phyloP scores from a whole-genome alignment of 2,888 invertebrate species.

The Herminia tarsipennalis region DNA sequence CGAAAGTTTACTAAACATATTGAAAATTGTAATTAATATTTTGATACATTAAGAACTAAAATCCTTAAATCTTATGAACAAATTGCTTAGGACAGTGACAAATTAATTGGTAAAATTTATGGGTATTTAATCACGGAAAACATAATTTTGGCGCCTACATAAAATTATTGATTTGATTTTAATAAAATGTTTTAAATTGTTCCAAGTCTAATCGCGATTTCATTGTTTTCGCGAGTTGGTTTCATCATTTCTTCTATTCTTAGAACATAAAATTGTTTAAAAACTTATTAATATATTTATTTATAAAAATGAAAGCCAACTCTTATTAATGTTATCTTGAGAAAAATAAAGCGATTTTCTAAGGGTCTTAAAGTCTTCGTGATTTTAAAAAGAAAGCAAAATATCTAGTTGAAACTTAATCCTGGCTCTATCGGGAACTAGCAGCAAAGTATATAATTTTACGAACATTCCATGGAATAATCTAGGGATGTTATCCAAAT shows the following conservation, averaged over 20 bases:
- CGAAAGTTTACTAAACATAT: slow-evolving; percentile 10
- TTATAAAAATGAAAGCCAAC: too few relatives aligned
- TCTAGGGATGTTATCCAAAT: slow-evolving; percentile 27
- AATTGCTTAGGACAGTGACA: not conserved
- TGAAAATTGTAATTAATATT: slow-evolving; percentile 9
- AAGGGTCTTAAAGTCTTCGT: too few relatives aligned
- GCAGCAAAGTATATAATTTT: slow-evolving; percentile 36
- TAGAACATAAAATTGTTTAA: too few relatives aligned
- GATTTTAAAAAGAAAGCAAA: slow-evolving; percentile 29
- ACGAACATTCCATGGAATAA: slow-evolving; percentile 40
- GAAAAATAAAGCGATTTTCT: slow-evolving; percentile 14
- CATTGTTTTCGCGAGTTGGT: too few relatives aligned
- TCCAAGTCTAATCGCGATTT: too few relatives aligned
- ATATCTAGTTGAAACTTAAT: slow-evolving; percentile 36
- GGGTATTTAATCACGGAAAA: not conserved
- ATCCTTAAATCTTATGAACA: not conserved
- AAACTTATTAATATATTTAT: too few relatives aligned
- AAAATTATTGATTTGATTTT: too few relatives aligned
- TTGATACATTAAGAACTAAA: not conserved
- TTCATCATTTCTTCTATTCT: too few relatives aligned
- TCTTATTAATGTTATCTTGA: slow-evolving; percentile 21
- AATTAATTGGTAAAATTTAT: not conserved
- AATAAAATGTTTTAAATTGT: too few relatives aligned
- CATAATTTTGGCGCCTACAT: too few relatives aligned
- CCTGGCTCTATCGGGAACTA: slow-evolving; percentile 20